phyloP scores from a whole-genome alignment of 2,797 vertebrate genomes.

The Geotrypetes seraphini region DNA sequence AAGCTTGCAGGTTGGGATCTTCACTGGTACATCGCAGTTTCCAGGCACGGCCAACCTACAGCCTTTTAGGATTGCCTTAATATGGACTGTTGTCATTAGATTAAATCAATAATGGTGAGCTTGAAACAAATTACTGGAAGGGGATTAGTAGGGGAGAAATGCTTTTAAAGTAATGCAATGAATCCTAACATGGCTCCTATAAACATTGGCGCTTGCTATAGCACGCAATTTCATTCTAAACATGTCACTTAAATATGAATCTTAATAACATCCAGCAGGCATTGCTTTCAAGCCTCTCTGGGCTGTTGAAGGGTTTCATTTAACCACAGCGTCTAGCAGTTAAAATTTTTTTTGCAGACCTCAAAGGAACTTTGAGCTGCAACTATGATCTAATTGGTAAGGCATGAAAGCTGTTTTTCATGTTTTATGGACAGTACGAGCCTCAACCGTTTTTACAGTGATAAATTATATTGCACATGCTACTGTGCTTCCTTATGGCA shows the following conservation, averaged over 20 bases:
- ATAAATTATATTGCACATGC: conserved; percentile 52
- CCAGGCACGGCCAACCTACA: too few species aligned
- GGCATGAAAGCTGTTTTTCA: conserved; percentile 62
- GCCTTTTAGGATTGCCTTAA: too few species aligned
- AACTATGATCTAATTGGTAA: conserved; percentile 63
- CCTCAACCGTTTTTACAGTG: conserved; percentile 56
- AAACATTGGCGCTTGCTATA: conserved; percentile 52
- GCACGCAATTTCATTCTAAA: conserved; percentile 57
- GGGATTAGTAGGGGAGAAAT: conserved; percentile 40
- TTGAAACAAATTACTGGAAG: conserved; percentile 38
- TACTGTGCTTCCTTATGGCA: conserved; percentile 36
- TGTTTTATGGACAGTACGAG: conserved; percentile 65
- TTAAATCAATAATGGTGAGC: conserved; percentile 4
- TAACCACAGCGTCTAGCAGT: conserved; percentile 55
- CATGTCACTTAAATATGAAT: conserved; percentile 56
- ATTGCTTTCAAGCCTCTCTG: conserved; percentile 59
- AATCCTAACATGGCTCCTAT: conserved; percentile 47
- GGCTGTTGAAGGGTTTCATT: conserved; percentile 58
- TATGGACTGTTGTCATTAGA: neutral
- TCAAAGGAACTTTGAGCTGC: conserved; percentile 48
- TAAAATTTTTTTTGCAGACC: conserved; percentile 56
- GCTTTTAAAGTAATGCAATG: conserved; percentile 28
- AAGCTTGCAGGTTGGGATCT: too few species aligned
- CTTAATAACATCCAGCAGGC: conserved; percentile 60
- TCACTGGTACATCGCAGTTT: too few species aligned